Evolutionary conservation across 2,888 invertebrate genomes (phyloP).

Genomic region (Eretmocerus hayati): DNA sequence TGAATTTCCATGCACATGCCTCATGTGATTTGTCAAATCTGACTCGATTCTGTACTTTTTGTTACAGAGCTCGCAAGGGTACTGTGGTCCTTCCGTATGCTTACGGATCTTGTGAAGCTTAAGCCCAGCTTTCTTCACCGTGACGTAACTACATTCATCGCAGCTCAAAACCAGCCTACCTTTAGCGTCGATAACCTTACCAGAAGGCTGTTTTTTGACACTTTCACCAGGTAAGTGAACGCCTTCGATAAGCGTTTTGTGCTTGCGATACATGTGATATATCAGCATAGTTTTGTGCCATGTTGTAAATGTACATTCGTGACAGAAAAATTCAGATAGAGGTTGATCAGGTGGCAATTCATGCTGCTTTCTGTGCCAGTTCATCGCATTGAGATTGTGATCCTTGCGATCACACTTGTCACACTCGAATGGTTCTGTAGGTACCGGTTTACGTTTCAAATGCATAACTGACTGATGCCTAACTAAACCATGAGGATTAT

Average conservation of each 20-base stretch:
- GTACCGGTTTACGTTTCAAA: conserved; percentile 1
- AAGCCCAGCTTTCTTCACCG: conserved; percentile 32
- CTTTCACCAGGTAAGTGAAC: conserved; percentile 7
- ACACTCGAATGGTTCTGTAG: conserved; percentile 6
- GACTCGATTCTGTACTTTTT: conserved; percentile 41
- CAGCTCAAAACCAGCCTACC: conserved; percentile 18
- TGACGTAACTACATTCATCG: conserved; percentile 31
- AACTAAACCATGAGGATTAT: conserved; percentile 15
- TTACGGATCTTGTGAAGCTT: conserved; percentile 37
- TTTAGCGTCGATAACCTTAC: too few species aligned
- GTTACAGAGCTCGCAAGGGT: conserved; percentile 33
- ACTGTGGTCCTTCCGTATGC: conserved; percentile 34
- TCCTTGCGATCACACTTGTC: conserved; percentile 13
- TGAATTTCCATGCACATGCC: conserved; percentile 40
- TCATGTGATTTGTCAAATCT: conserved; percentile 37
- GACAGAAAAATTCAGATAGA: conserved; percentile 28
- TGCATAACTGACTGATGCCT: conserved; percentile 20
- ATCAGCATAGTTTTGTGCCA: conserved; percentile 36
- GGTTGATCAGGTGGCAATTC: conserved; percentile 4
- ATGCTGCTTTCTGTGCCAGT: conserved; percentile 15
- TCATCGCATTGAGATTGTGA: conserved; percentile 12
- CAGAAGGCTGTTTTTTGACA: too few species aligned
- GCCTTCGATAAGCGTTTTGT: too few species aligned
- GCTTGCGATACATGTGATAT: conserved; percentile 40
- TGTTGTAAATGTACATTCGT: conserved; percentile 39